Conservation (phyloP, 2,113 vertebrate genomes). For the Sminthopsis crassicaudata region DNA sequence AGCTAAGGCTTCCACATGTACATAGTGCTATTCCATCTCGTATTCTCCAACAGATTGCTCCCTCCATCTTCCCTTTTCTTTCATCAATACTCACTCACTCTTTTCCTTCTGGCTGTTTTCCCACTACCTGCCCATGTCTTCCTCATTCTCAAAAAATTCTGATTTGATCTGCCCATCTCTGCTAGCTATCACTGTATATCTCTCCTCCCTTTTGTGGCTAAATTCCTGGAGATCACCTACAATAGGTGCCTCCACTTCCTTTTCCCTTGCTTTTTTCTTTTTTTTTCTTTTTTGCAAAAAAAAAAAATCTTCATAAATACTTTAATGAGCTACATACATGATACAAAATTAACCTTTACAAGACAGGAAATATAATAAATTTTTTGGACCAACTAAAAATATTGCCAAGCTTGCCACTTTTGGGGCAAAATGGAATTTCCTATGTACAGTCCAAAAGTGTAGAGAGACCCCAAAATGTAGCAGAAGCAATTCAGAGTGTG, state of each 20-base stretch:
- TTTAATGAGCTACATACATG: background rate
- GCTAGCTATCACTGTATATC: background rate
- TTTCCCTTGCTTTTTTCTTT: background rate
- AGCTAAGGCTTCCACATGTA: background rate
- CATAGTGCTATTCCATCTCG: background rate
- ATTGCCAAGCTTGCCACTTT: slow-evolving; percentile 47
- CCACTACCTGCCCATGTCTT: background rate
- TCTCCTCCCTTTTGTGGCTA: background rate
- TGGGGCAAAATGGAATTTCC: slow-evolving; percentile 39
- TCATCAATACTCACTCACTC: background rate
- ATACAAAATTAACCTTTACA: slow-evolving; percentile 37
- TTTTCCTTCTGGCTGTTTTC: background rate
- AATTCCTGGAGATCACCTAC: background rate
- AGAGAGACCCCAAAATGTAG: slow-evolving; percentile 89
- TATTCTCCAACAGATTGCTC: background rate
- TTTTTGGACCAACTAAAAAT: slow-evolving; percentile 64
- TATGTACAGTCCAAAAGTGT: slow-evolving; percentile 73
- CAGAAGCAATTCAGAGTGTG: slow-evolving; percentile 91
- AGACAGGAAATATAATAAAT: slow-evolving; percentile 55
- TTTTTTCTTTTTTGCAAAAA: no score
- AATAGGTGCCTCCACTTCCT: background rate
- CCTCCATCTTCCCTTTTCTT: background rate
- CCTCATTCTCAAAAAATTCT: background rate
- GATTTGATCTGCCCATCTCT: background rate
- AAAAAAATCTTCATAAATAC: background rate